Percentiles rank a stretch among this genome's conserved stretches.
Evolutionary conservation across 1,140 invertebrate genomes (phyloP).

Genomic region (Drosophila equinoxialis): DNA sequence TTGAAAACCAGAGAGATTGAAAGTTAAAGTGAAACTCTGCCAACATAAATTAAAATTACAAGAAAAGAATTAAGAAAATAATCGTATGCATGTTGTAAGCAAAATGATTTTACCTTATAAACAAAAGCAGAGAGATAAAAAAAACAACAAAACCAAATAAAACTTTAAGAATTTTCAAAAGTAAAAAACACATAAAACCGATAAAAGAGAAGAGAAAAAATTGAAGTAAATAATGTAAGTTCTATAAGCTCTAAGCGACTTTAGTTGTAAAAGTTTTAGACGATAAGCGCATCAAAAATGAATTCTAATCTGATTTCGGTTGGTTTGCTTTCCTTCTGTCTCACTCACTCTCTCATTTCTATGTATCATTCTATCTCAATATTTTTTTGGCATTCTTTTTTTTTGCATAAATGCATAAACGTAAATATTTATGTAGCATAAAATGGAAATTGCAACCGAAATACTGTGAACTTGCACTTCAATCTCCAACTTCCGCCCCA

Average conservation of each 20-base stretch:
- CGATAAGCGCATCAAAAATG: conserved; percentile 7
- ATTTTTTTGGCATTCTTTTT: conserved; percentile 18
- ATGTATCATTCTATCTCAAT: conserved; percentile 13
- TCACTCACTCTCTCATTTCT: not conserved
- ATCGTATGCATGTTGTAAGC: conserved; percentile 69
- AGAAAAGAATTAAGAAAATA: conserved; percentile 39
- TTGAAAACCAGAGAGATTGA: conserved; percentile 15
- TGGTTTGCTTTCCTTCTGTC: not conserved
- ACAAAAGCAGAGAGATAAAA: conserved; percentile 26
- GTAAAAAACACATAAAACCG: conserved; percentile 8
- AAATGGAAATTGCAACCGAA: conserved; percentile 63
- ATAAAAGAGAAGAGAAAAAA: conserved; percentile 2
- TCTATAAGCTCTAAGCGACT: conserved; percentile 68
- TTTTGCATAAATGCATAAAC: conserved; percentile 68
- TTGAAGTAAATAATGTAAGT: conserved; percentile 59
- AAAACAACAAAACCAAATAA: conserved; percentile 37
- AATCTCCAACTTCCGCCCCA: not conserved
- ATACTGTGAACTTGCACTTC: conserved; percentile 32
- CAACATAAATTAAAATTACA: conserved; percentile 35
- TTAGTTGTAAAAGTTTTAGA: conserved; percentile 55
- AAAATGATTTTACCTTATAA: conserved; percentile 75
- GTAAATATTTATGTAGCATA: conserved; percentile 69
- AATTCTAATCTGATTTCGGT: conserved; percentile 29
- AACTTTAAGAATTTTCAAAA: conserved; percentile 23
- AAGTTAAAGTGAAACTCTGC: conserved; percentile 42